Evolutionary conservation across 2,888 invertebrate genomes (phyloP), one percentile per base, ranked within the genome.

Genomic region (Drosophila picticornis): DNA sequence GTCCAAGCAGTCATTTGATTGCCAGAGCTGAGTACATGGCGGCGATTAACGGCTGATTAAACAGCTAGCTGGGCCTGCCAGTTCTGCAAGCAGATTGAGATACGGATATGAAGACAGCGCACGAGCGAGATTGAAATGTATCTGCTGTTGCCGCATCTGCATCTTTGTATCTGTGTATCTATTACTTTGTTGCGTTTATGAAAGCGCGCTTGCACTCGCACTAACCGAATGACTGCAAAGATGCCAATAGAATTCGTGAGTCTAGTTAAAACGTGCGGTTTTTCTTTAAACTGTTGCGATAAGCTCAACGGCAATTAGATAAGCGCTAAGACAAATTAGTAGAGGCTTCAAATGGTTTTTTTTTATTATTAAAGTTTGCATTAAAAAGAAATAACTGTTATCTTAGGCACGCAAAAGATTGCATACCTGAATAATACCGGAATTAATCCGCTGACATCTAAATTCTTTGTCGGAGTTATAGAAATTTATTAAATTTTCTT

Each of bases 31-130:
- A 61, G 75, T 76, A 82, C 86, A 84, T 79, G 78, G 52, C 55
- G 51, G 46, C 89, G 83, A 89, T 89, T 89, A 84, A 77, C 77
- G 79, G 78, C 85, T 86, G 85, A 86, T 86, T 89, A 89, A 84
- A 76, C 77, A 79, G 65, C 62, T 46, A 29, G 52, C 59, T 40
- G n/a, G 13, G 34, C 34, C 13, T 34, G 34, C 34, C 16, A 16
- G 34, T 5, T 16, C 16, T 34, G 53, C 32, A 32, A 19, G 25
- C 29, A 84, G 77, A 86, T 81, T 73, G 81, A 77, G 83, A 76
- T 80, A 67, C 66, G 34, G 83, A 66, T 79, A 62, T 48, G 62
- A 57, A 66, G 60, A 66, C 67, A 69, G 64, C 34, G 40, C 64
- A 58, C 65, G 31, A 65, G 56, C 53, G 38, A 43, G 83, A 88